Conservation (phyloP, 2,113 vertebrate species). For the Hydropotes inermis region DNA sequence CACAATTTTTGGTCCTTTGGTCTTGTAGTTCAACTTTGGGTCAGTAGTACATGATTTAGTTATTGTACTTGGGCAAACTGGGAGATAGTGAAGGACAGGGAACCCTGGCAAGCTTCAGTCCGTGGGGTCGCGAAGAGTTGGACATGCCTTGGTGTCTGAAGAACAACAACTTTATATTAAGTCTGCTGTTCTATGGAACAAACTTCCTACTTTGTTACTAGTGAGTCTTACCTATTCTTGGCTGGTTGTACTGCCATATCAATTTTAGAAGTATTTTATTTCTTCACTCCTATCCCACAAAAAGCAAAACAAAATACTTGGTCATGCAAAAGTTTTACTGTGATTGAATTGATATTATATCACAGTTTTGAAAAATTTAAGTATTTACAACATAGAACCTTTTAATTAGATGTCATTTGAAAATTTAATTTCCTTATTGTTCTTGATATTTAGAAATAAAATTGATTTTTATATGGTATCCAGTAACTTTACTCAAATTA, state of each 20-base stretch:
- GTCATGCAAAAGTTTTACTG: not conserved
- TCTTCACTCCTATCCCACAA: not conserved
- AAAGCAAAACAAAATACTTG: not conserved
- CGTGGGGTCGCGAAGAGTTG: accelerated
- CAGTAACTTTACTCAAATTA: not conserved
- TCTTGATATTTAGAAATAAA: not conserved
- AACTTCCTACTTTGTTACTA: not conserved
- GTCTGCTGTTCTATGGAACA: not conserved
- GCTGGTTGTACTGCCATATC: not conserved
- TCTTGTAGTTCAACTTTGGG: not conserved
- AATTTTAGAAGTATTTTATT: not conserved
- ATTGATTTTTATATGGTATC: not conserved
- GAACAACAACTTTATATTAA: not conserved
- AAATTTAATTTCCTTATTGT: not conserved
- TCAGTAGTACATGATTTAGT: not conserved
- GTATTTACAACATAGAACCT: not conserved
- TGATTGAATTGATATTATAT: not conserved
- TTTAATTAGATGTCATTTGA: not conserved
- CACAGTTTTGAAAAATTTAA: not conserved
- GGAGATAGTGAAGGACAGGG: not conserved
- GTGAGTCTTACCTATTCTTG: not conserved
- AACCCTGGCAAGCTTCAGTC: not conserved
- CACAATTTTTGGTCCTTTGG: not conserved
- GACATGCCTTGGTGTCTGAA: not conserved
- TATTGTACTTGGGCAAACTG: not conserved